Percentiles rank a stretch among this genome's conserved stretches.
Evolutionary conservation across 2,797 vertebrate species (phyloP).

Genomic region (Propithecus deckenii): DNA sequence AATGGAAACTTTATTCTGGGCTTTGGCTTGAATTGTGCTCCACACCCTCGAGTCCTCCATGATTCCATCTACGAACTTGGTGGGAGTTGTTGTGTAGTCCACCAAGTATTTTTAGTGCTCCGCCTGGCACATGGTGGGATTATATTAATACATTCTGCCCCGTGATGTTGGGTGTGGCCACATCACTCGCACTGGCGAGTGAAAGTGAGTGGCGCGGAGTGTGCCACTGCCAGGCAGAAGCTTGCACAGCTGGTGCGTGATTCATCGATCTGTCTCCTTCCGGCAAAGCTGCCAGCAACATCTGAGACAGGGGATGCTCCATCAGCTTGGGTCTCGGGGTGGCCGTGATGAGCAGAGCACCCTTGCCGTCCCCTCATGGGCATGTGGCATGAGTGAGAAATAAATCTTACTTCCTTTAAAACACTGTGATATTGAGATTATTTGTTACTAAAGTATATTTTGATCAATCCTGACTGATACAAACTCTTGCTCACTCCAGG

Average conservation of each 20-base stretch:
- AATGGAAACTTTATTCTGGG: neutral
- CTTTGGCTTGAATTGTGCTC: neutral
- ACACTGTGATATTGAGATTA: neutral
- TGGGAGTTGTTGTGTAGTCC: neutral
- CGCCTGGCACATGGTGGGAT: neutral
- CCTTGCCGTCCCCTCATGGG: neutral
- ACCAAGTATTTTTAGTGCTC: neutral
- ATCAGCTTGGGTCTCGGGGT: neutral
- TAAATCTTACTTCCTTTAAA: neutral
- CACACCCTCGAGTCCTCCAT: neutral
- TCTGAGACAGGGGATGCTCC: too few relatives aligned
- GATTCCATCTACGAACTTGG: neutral
- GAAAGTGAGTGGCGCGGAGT: neutral
- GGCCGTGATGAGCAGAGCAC: neutral
- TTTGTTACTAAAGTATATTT: neutral
- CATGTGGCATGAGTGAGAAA: neutral
- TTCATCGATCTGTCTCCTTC: neutral
- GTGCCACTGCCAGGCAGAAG: neutral
- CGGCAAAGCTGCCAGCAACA: neutral
- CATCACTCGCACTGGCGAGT: neutral
- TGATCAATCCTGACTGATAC: neutral
- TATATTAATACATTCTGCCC: neutral
- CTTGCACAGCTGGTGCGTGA: neutral
- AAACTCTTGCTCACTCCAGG: neutral
- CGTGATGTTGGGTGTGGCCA: neutral